Conservation (phyloP, 2,113 vertebrate species). For the Phyllopteryx taeniolatus region DNA sequence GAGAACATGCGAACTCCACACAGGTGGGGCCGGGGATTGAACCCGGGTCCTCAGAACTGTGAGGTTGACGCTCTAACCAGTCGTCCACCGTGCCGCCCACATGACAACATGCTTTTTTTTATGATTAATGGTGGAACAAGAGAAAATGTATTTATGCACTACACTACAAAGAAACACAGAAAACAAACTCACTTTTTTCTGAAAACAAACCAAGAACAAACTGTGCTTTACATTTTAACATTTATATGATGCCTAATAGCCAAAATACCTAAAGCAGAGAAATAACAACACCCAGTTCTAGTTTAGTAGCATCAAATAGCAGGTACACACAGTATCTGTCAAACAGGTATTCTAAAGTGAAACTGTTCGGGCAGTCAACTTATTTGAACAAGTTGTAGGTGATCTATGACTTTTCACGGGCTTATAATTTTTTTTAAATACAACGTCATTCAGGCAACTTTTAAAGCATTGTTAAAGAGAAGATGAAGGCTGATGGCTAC, state of each 20-base stretch:
- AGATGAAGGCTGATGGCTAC: background rate
- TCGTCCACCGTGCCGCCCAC: no score
- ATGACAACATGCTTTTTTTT: no score
- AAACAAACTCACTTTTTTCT: background rate
- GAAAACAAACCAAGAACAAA: background rate
- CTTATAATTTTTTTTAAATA: no score
- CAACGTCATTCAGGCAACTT: background rate
- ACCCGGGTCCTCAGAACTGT: no score
- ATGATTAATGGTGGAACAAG: slow-evolving; percentile 1
- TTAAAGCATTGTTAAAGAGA: background rate
- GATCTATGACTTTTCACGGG: background rate
- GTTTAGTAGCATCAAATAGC: background rate
- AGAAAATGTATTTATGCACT: no score
- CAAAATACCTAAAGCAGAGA: no score
- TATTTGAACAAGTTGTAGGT: background rate
- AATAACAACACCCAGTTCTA: no score
- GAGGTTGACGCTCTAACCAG: no score
- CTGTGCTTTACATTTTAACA: background rate
- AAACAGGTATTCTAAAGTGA: background rate
- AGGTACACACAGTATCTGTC: background rate
- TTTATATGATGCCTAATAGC: background rate
- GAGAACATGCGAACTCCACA: no score
- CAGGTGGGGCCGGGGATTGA: no score
- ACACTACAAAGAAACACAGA: background rate
- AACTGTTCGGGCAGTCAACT: background rate